Evolutionary conservation across 2,888 invertebrate species (phyloP), one percentile per base, ranked within the genome.

Genomic region (Erynnis tages): DNA sequence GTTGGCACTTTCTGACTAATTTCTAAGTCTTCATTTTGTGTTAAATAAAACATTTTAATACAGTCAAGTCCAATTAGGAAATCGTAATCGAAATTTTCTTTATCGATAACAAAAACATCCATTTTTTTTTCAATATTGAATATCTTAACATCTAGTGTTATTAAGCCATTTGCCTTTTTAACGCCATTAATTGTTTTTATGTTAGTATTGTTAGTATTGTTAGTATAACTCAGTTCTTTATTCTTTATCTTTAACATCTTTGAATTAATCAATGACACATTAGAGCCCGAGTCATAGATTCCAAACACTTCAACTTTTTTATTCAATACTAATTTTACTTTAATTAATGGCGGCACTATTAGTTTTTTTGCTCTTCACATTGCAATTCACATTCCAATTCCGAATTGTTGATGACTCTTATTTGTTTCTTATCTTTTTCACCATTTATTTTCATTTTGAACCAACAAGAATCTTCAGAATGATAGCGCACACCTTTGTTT

Each of bases 251-350:
- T 55, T 30, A 60, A 44, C 35, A 63, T 54, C 48, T 38, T 63
- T 8, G 60, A 59, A 56, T 61, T 66, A 19, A 64, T 64, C 35
- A 64, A 49, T 7, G 62, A 62, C 2, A 66, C 59, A 49, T 66
- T 58, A 2, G 59, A 62, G 1, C 61, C 61, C 11, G 63, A 58
- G 32, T 66, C 65, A 56, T 66, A 66, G 6, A 61, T 53, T 23
- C 58, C 62, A 41, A 32, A 55, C 16, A 55, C 29, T 44, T 61
- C 55, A 8, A 60, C 11, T 4, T 34, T 57, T 14, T 54, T 27
- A 45, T 60, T 55, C 43, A 60, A 34, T 58, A 45, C 1, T 57
- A 62, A 29, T 49, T 60, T 60, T 6, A 62, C 47, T 54, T 58
- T 57, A 4, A 63, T 62, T 48, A 66, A 54, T 50, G 49, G 45